Evolutionary conservation across 1,140 invertebrate genomes (phyloP).

Genomic region (Lasioglossum baleicum): DNA sequence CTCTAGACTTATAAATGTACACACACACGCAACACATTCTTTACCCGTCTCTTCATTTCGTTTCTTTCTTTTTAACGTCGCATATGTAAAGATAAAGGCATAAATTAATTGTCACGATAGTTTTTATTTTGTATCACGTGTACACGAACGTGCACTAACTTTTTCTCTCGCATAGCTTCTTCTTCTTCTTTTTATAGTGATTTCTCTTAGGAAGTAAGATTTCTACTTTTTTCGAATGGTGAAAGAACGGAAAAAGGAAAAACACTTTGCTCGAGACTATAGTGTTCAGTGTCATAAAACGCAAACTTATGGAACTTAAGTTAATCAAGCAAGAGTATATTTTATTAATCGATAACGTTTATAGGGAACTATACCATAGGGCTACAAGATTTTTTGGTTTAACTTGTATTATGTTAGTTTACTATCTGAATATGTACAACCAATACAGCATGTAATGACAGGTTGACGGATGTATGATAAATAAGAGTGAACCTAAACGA

Average conservation of each 20-base stretch:
- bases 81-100: constrained; percentile 40
- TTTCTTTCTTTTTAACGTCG: constrained; percentile 44
- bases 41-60: constrained; percentile 21
- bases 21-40: constrained; percentile 17
- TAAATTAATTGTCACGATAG: constrained; percentile 40
- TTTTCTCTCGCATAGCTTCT: constrained; percentile 30
- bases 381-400: constrained; percentile 59
- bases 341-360: constrained; percentile 32
- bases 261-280: constrained; percentile 38
- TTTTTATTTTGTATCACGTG: constrained; percentile 38
- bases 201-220: constrained; percentile 31
- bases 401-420: constrained; percentile 69
- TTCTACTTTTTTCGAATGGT: constrained; percentile 26
- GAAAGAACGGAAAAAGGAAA: background rate
- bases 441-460: constrained; percentile 61
- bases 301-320: constrained; percentile 41
- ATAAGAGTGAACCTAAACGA: constrained; percentile 51
- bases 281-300: constrained; percentile 47
- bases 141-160: constrained; percentile 33
- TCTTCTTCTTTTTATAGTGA: constrained; percentile 23
- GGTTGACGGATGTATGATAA: constrained; percentile 58
- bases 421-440: constrained; percentile 72
- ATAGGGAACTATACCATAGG: constrained; percentile 45
- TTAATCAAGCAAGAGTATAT: constrained; percentile 47
- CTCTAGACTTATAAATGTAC: constrained; percentile 35